Conservation (phyloP, 2,113 vertebrate genomes). For the Siphamia tubifer region DNA sequence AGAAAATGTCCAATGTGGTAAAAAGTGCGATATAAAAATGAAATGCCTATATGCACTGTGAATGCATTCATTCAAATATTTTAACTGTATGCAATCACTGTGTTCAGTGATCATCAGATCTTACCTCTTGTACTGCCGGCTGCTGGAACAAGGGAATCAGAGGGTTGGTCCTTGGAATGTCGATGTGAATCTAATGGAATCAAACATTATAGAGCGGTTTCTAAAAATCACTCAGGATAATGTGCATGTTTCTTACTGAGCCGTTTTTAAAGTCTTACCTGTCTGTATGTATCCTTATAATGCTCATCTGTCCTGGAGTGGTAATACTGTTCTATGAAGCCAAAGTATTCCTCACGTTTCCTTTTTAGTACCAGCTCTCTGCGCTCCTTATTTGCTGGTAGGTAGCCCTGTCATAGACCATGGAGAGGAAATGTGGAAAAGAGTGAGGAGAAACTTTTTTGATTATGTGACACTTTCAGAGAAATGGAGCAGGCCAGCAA, state of each 20-base stretch:
- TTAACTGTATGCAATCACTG: no score
- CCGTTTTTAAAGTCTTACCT: constrained; percentile 75
- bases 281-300: constrained; percentile 95
- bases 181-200: constrained; percentile 93
- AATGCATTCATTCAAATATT: no score
- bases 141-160: constrained; percentile 98
- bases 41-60: no score
- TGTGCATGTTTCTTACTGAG: background rate
- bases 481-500: background rate
- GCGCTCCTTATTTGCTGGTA: constrained; percentile 93
- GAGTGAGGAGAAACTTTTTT: background rate
- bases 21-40: no score
- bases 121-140: constrained; percentile 95
- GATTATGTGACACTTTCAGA: background rate
- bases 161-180: constrained; percentile 98
- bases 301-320: constrained; percentile 96
- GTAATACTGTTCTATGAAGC: constrained; percentile 99
- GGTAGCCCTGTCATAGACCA: constrained; percentile 84
- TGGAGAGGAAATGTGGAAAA: background rate
- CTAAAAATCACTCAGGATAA: background rate
- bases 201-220: background rate
- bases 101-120: constrained; percentile 8
- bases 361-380: constrained; percentile 89
- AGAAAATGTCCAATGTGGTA: no score
- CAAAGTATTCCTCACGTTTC: constrained; percentile 96